Percentiles rank a stretch among this genome's conserved stretches.
phyloP scores from a whole-genome alignment of 1,140 invertebrate genomes.

The Diabrotica undecimpunctata region DNA sequence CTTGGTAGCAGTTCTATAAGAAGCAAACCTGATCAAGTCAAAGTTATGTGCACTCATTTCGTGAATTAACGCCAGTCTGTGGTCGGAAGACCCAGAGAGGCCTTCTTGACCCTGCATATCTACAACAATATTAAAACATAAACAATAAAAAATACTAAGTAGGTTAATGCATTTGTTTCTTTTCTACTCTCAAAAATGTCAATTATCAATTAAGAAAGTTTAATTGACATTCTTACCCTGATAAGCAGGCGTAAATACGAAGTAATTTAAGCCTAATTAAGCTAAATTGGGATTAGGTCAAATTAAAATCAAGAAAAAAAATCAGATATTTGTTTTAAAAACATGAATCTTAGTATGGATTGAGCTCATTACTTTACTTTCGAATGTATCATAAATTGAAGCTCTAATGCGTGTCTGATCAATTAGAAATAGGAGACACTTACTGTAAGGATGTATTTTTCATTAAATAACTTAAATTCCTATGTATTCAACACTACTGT shows the following conservation, averaged over 20 bases:
- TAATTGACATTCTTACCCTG: background rate
- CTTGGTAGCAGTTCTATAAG: conserved; percentile 95
- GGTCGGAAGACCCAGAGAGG: conserved; percentile 51
- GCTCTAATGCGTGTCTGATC: background rate
- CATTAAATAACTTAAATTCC: background rate
- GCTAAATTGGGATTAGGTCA: background rate
- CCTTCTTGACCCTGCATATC: conserved; percentile 44
- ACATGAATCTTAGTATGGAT: background rate
- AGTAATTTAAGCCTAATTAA: background rate
- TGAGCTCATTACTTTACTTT: background rate
- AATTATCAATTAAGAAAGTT: background rate
- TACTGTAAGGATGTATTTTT: background rate
- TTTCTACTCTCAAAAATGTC: background rate
- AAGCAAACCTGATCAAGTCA: conserved; percentile 93
- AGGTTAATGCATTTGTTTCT: background rate
- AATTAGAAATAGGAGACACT: background rate
- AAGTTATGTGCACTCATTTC: conserved; percentile 89
- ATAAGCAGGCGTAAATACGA: background rate
- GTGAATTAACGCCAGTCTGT: conserved; percentile 68
- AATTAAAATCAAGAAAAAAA: no score
- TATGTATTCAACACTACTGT: background rate
- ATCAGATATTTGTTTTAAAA: background rate
- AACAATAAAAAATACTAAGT: conserved; percentile 7
- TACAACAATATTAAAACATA: conserved; percentile 21
- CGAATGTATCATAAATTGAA: background rate